Base-by-base conservation (phyloP, 2,797 vertebrate species). In the Galago senegalensis region DNA sequence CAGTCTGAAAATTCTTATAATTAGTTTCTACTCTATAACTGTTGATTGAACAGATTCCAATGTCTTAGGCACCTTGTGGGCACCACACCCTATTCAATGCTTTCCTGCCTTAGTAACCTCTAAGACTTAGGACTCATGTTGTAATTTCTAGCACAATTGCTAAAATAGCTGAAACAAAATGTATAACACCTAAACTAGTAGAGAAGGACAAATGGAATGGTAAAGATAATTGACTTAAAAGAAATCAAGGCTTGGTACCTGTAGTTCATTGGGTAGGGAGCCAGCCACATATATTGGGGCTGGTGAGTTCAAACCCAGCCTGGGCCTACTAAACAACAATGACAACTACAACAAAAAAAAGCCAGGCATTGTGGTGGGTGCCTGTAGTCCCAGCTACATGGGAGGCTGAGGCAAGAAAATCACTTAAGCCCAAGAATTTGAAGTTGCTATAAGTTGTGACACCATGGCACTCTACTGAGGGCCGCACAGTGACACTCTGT, bases 131-230 rank as follows among this genome's bases (percentile, higher is more conserved):
- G 29, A 77, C 87, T 92, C 23, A 1, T 49, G 12, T 92, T 92
- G 23, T 69, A 85, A 91, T 72, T 92, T 72, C 67, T 89, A 96
- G 76, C 29, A 81, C 43, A 81, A 81, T 95, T 27, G 87, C 67
- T 81, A 69, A 84, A 86, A 79, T 67, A 83, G 94, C 20, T 93
- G 46, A 93, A 94, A 83, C 13, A 79, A 10, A 49, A 70, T 61
- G 31, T 56, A 67, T 95, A 63, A 56, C 23, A 69, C 27, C 25
- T 82, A 82, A 82, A 72, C 69, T 56, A 86, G 60, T 14, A 93
- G 40, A 92, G 27, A 72, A 93, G 89, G 61, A 65, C 60, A 96
- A 94, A 70, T 72, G 17, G 58, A 96, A 96, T 80, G 53, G 75
- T 93, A 70, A 91, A 77, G 13, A 58, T 83, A 75, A 79, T 87